Evolutionary conservation across 1,140 invertebrate genomes (phyloP), one percentile per base, ranked within the genome.

Genomic region (Dinoponera quadriceps): DNA sequence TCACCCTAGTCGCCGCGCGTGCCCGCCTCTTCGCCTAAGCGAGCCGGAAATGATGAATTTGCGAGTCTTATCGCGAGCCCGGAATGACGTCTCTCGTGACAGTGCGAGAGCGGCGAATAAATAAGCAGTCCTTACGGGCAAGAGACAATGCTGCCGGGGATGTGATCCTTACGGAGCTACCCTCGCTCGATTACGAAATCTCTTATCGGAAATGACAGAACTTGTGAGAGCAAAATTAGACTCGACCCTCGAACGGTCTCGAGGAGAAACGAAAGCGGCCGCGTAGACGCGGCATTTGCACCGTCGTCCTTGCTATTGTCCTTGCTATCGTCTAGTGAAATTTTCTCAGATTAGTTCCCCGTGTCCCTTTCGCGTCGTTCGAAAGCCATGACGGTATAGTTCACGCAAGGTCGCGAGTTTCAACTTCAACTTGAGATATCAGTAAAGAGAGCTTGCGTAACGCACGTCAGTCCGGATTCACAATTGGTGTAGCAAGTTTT

Each of bases 41-140:
- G 74, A 82, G 71, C 60, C 85, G 89, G 85, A 91, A 86, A 83
- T 85, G 85, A 83, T 88, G 86, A 89, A 91, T 90, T 88, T 88
- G 88, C 87, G 83, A 90, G 75, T 84, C 86, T 91, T 91, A 85
- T 90, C 89, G 82, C 82, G 49, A 62, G 69, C 22, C 44, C 54
- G 83, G 54, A 63, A 74, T 55, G 77, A 72, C 84, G 69, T 84
- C 38, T 81, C 68, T 73, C 33, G 29, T 55, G 80, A 65, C 59
- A 3, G 60, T 48, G 38, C 48, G 60, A 59, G 65, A 49, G 48
- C 51, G 66, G 33, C 75, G 27, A 86, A 78, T 85, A 87, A 87
- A 87, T 87, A 87, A 87, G 86, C 68, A 74, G 85, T 84, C 82
- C 51, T 82, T 82, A 62, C 55, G 59, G 60, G 2, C n/a, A 22